Evolutionary conservation across 1,140 invertebrate species (phyloP), one percentile per base, ranked within the genome.

Genomic region (Dermatophagoides farinae): DNA sequence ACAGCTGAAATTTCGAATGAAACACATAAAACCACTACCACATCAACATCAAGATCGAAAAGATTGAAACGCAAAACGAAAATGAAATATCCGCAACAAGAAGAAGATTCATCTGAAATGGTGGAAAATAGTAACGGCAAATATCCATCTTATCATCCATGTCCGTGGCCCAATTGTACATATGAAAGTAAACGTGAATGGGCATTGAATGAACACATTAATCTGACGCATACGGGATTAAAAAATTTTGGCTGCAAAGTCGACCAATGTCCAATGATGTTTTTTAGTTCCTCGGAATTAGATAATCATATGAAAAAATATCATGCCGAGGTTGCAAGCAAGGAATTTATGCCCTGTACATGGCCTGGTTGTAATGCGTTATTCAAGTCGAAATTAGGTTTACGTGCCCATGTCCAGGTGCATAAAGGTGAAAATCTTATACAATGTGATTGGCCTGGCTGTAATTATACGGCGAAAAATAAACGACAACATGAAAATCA

Each of bases 401-500:
- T 60, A n/a, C 10, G 23, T 37, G 44, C 44, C 4, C 58, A 60
- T 41, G 23, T 60, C 5, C 58, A 60, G 46, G 57, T 47, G 16
- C 58, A 60, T 37, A 38, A 23, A 11, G 63, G 63, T 10, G 62
- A 63, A 18, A 64, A 64, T 23, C 63, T 53, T 4, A 25, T 49
- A 18, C 16, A 20, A 20, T 64, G 63, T 39, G 46, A 55, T 40
- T 63, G 57, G 57, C 61, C 61, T 23, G 61, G 61, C 4, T 62
- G 61, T 39, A 40, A 55, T 37, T 62, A 62, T 52, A 6, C 23
- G 9, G 54, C 31, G 2, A 62, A 60, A n/a, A 62, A 60, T n/a
- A 62, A 62, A 37, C 84, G 83, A 68, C 86, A 83, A 69, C 67
- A 83, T 51, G 75, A 77, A 64, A 73, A 82, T 8, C 82, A 84